These are phyloP conservation scores for Ranitomeya imitator DNA, from an alignment of 2,113 vertebrate species.

Conservation along the genomic window DNA sequence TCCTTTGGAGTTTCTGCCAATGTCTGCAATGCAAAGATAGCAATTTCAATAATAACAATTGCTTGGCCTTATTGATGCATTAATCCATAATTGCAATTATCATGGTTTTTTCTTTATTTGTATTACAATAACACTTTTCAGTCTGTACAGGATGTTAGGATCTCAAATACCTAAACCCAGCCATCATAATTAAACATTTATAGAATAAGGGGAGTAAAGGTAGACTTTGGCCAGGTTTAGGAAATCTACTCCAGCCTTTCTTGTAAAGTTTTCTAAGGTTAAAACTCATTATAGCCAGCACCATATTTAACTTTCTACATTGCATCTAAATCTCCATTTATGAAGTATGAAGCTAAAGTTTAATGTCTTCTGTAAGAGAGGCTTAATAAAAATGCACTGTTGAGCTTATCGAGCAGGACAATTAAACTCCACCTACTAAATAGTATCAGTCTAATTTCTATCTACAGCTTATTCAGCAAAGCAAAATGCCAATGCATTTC, in stretches of 20 bases:
- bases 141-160: background rate
- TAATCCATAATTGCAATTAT: no score
- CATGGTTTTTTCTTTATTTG: no score
- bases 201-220: background rate
- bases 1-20: no score
- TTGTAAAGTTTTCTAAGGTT: background rate
- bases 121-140: background rate
- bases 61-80: no score
- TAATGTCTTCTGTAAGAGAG: conserved; percentile 84
- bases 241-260: background rate
- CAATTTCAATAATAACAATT: no score
- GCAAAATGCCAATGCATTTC: conserved; percentile 90
- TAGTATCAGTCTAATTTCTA: conserved; percentile 82
- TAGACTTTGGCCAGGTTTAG: background rate
- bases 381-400: conserved; percentile 79
- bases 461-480: conserved; percentile 97
- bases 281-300: conserved; percentile 41
- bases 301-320: conserved; percentile 39
- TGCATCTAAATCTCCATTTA: conserved; percentile 62
- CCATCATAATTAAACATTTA: background rate
- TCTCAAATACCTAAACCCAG: background rate
- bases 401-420: conserved; percentile 74
- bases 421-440: conserved; percentile 76
- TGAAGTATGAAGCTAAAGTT: conserved; percentile 77
- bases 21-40: no score